Evolutionary conservation across 2,888 invertebrate species (phyloP).

Genomic region (Lingula anatina): DNA sequence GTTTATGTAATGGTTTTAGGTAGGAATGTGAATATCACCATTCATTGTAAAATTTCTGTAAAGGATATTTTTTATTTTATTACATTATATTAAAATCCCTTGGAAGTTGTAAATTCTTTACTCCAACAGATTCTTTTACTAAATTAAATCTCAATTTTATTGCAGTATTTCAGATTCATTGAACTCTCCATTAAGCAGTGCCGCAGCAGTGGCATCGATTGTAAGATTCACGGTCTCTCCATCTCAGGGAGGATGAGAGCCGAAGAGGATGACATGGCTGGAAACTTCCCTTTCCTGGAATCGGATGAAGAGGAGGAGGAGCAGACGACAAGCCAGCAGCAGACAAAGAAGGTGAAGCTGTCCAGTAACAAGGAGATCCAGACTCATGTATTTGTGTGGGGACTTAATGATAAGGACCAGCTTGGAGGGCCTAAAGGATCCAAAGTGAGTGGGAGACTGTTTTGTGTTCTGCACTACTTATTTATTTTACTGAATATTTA

Average conservation of each 20-base stretch:
- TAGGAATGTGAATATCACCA: no score
- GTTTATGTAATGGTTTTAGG: no score
- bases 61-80: no score
- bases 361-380: conserved; percentile 37
- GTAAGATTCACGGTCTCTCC: conserved; percentile 79
- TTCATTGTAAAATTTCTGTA: no score
- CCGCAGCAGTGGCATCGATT: conserved; percentile 88
- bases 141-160: conserved; percentile 3
- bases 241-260: conserved; percentile 76
- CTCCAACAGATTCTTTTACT: no score
- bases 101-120: no score
- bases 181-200: conserved; percentile 88
- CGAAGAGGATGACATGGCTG: conserved; percentile 71
- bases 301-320: conserved; percentile 72
- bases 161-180: conserved; percentile 75
- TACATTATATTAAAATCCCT: no score
- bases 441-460: conserved; percentile 58
- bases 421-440: conserved; percentile 91
- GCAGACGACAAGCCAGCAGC: conserved; percentile 26
- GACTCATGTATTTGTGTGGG: conserved; percentile 79
- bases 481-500: no score
- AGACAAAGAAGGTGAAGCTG: conserved; percentile 20
- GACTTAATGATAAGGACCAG: conserved; percentile 93
- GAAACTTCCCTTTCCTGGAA: conserved; percentile 70
- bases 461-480: no score